Evolutionary conservation across 37 sponge, comb jelly and placozoan genomes (phyloP), one percentile per base, ranked within the genome.

Genomic region (Aplysina aerophoba): DNA sequence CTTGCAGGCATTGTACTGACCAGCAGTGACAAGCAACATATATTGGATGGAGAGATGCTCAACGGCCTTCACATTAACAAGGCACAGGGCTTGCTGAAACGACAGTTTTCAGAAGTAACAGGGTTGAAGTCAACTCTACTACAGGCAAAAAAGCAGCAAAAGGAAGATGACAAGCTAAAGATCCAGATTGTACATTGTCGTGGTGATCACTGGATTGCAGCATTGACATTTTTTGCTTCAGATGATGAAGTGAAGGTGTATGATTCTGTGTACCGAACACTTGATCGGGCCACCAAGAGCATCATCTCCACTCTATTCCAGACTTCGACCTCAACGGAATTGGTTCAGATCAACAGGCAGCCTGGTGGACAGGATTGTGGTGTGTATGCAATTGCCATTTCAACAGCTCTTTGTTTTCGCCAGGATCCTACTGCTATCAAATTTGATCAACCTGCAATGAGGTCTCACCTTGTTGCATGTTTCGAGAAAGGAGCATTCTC

Each of bases 121-220:
- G 64, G 64, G 64, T 62, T 62, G 64, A 62, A 62, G 64, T 62
- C 64, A 62, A 62, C 64, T 62, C 64, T 62, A 62, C 64, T 62
- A 62, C 64, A 62, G 64, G 64, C 64, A 62, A n/a, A 62, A 62
- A 62, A 62, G 64, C 11, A 11, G 4, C 64, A 11, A 62, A 62
- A 62, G 4, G 64, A 62, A 27, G 64, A 62, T 13, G 64, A 62
- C 64, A 62, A 62, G 64, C 64, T 62, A 62, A 62, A 62, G 64
- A 62, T 62, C 64, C 64, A 62, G 12, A 62, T 62, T 62, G 28
- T 62, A 27, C 64, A 62, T 62, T 62, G 64, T 28, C 64, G 11
- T 31, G 82, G 82, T 34, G 31, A 87, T 28, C 88, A 87, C 62
- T 88, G 88, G 88, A 88, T 88, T 40, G 78, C 38, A 31, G 84